Base-by-base conservation (phyloP, 2,797 vertebrate species). In the Petrocephalus schoutedeni region DNA sequence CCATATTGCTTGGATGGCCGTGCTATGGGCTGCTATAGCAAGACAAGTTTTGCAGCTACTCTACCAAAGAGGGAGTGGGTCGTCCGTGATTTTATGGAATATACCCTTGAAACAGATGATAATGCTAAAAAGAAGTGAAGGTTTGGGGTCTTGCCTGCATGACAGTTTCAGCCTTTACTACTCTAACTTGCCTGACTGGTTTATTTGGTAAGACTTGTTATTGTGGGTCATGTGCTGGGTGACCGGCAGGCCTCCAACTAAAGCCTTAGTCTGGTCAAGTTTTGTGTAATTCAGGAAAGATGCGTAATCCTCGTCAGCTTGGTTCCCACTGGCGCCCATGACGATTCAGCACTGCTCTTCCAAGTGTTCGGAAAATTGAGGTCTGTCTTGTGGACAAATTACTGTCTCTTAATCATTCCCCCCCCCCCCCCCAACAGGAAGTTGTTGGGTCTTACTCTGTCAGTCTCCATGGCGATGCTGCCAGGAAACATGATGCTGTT, bases 401-500 rank as follows among this genome's bases (percentile, higher is more conserved):
- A 41, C 67, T 32, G 5, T 45, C 36, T 16, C 77, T 61, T 58
- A 51, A 67, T 85, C 36, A 54, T 41, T 84, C n/a, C 28, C 28
- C 56, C 82, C 77, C 90, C 88, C 87, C 41, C 58, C 10, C 14
- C 64, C 49, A 88, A 83, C 64, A 86, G 80, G 9, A 89, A 88
- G 6, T 86, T 88, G 90, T 89, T 92, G 87, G 86, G 87, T 86
- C 74, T 12, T 89, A 91, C 90, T 90, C 88, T 87, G 86, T 61
- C 5, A 8, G 91, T 95, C 88, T 84, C 94, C 88, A 74, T 91
- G 89, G 93, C 57, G 87, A 94, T 90, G 84, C 87, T 2, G 77
- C 88, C 28, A 89, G 41, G 89, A 91, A 94, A 93, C 91, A 92
- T 91, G 90, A 92, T 10, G 90, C 90, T 92, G 88, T 90, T 91